These are phyloP conservation scores for Neria commutata DNA, from an alignment of 2,888 invertebrate species.

Conservation along the genomic window DNA sequence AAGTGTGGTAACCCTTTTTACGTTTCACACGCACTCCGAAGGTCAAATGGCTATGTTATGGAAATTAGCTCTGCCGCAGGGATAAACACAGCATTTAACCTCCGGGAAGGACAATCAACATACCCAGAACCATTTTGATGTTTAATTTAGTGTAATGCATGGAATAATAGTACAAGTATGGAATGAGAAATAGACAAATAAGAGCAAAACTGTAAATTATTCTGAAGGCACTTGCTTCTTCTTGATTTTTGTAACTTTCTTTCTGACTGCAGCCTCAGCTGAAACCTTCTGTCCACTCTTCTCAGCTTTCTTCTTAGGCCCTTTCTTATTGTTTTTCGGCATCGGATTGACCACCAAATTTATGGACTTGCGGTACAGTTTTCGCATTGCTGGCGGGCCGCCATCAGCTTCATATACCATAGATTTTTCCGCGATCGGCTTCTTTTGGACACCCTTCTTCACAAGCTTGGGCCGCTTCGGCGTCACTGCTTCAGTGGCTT, in stretches of 20 bases:
- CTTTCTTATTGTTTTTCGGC: no score
- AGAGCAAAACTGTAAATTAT: constrained; percentile 1
- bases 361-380: neutral
- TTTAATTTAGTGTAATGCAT: no score
- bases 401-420: neutral
- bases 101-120: no score
- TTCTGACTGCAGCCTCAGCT: neutral
- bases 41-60: neutral
- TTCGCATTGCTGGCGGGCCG: neutral
- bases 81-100: no score
- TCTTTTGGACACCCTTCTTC: no score
- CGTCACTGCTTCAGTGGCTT: neutral
- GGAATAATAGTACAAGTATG: neutral
- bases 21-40: neutral
- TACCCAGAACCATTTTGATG: no score
- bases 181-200: constrained; percentile 1
- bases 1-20: neutral
- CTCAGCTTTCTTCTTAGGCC: neutral
- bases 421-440: neutral
- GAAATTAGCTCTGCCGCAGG: no score
- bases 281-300: neutral
- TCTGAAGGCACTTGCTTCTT: neutral
- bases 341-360: neutral
- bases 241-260: no score
- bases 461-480: neutral